phyloP scores from a whole-genome alignment of 2,113 vertebrate species.

The Echinops telfairi region DNA sequence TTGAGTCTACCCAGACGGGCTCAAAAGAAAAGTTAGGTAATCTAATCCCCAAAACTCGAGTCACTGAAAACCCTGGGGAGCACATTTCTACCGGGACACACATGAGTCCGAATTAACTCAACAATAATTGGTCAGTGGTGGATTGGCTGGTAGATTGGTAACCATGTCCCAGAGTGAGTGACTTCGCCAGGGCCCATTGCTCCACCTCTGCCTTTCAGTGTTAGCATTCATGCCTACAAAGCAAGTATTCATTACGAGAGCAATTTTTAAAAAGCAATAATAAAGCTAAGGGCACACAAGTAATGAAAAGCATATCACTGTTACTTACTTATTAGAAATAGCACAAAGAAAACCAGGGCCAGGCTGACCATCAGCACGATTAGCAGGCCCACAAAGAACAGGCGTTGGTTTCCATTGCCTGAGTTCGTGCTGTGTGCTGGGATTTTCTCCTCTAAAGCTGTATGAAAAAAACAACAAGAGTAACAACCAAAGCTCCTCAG shows the following conservation, averaged over 20 bases:
- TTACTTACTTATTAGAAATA: slow-evolving; percentile 89
- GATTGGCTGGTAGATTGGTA: background rate
- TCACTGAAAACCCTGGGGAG: background rate
- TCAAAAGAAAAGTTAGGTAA: background rate
- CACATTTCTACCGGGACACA: background rate
- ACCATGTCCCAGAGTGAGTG: background rate
- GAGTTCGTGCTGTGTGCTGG: background rate
- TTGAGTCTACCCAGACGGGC: background rate
- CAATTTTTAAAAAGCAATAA: background rate
- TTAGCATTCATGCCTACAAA: background rate
- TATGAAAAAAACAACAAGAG: slow-evolving; percentile 59
- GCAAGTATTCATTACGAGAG: background rate
- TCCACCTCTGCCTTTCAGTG: background rate
- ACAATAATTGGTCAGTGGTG: background rate
- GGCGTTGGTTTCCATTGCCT: slow-evolving; percentile 40
- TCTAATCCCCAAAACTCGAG: background rate
- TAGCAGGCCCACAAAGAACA: slow-evolving; percentile 83
- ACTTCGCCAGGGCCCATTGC: too few species aligned
- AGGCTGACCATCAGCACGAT: slow-evolving; percentile 85
- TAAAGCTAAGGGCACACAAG: background rate
- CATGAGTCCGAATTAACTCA: background rate
- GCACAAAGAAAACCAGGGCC: slow-evolving; percentile 86
- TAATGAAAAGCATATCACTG: background rate
- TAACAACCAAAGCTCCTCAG: background rate
- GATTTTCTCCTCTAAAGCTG: slow-evolving; percentile 79